Base-by-base conservation (phyloP, 2,888 invertebrate species). In the Sphaeridia pumilis region DNA sequence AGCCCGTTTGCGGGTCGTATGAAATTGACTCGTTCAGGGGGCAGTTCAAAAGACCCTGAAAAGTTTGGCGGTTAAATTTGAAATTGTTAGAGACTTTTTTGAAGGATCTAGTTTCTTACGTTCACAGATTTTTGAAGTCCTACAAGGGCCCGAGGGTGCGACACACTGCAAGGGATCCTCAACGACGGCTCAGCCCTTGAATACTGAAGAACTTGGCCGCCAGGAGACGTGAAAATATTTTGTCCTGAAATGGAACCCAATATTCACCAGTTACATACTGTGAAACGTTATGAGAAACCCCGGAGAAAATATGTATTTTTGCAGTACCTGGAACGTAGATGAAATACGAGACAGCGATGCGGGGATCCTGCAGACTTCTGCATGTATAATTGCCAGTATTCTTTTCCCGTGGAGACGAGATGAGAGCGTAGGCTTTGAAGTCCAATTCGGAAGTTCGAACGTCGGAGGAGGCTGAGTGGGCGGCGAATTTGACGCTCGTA, bases 1-100 rank as follows among this genome's bases (percentile, higher is more conserved):
- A 62, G 7, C 62, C 62, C 27, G 56, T 56, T 27, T 54, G 46
- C 1, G 62, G 58, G 20, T 60, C 57, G 52, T 55, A 62, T 14
- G 60, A 58, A 24, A 62, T 60, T 3, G 62, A 62, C 2, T 62
- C 62, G 46, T 62, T 62, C 12, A 60, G 34, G 0, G 62, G 62
- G 31, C 62, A 62, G 31, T 58, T 56, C 4, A 62, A 52, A 2
- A 62, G 51, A 22, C 61, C 61, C 63, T 63, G 43, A 7, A 38
- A 17, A 38, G 5, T 12, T 10, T 43, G 20, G 22, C 10, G 24
- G 43, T 17, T 14, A 21, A 4, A 43, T 43, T 17, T 22, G 14
- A 43, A 43, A 24, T 10, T 21, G 14, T 43, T 4, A 21, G 21
- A 22, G 10, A 21, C 20, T 10, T 21, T 10, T 7, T 21, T 17